Evolutionary conservation across 2,113 vertebrate genomes (phyloP).

Genomic region (Antechinus flavipes): DNA sequence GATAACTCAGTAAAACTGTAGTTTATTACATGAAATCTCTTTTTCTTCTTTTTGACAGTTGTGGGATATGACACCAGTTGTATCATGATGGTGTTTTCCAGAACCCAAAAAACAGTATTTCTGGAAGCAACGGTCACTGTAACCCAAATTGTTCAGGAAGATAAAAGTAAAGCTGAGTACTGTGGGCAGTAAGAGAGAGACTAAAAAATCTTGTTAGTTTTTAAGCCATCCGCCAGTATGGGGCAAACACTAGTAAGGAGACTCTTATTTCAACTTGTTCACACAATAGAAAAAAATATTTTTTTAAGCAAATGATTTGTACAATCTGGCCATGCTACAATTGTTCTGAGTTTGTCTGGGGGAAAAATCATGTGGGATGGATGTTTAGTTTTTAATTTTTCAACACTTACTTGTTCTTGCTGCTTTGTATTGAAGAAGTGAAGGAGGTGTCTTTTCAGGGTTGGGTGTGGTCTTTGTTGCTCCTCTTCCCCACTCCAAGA

Average conservation of each 20-base stretch:
- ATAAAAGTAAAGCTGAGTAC: not conserved
- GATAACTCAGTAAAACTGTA: not conserved
- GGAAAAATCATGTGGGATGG: conserved; percentile 55
- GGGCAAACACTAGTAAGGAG: conserved; percentile 72
- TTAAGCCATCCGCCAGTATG: conserved; percentile 47
- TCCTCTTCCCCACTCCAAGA: not conserved
- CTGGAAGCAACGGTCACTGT: conserved; percentile 70
- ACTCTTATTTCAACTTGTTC: conserved; percentile 78
- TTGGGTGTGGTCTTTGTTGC: not conserved
- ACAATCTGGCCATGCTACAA: conserved; percentile 70
- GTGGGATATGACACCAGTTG: conserved; percentile 98
- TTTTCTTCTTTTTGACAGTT: conserved; percentile 85
- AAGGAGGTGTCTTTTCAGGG: not conserved
- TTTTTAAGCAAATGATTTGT: conserved; percentile 84
- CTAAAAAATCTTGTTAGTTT: conserved; percentile 46
- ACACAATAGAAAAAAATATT: conserved; percentile 82
- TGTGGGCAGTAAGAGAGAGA: conserved; percentile 42
- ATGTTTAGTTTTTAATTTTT: conserved; percentile 78
- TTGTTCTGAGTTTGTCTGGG: conserved; percentile 75
- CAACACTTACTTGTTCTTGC: conserved; percentile 59
- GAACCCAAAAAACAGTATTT: conserved; percentile 59
- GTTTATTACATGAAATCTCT: not conserved
- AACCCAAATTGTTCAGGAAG: conserved; percentile 69
- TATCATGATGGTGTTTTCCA: conserved; percentile 89
- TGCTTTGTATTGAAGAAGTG: conserved; percentile 62